phyloP scores from a whole-genome alignment of 2,888 invertebrate genomes.

The Amiota minor region DNA sequence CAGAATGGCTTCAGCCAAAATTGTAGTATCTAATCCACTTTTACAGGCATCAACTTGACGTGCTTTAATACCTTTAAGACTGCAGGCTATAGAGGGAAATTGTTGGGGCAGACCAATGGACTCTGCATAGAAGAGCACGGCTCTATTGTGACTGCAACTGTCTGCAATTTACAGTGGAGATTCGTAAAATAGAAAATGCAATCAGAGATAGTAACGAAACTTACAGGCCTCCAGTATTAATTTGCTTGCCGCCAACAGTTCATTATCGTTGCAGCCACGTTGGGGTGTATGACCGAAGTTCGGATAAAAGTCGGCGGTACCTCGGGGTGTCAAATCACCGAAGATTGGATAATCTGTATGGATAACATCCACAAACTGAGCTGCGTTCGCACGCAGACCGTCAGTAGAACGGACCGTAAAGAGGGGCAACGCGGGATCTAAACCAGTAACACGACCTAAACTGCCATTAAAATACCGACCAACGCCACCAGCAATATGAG shows the following conservation, averaged over 20 bases:
- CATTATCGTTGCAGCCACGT: constrained; percentile 70
- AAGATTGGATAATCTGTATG: constrained; percentile 71
- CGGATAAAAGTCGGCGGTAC: constrained; percentile 71
- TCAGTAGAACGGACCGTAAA: constrained; percentile 64
- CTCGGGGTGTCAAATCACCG: constrained; percentile 69
- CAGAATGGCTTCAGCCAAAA: constrained; percentile 18
- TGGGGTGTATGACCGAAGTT: constrained; percentile 69
- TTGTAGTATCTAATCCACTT: constrained; percentile 2
- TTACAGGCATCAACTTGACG: constrained; percentile 42
- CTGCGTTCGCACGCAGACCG: constrained; percentile 60
- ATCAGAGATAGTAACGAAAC: constrained; percentile 32
- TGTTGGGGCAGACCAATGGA: constrained; percentile 65
- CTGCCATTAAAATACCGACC: constrained; percentile 68
- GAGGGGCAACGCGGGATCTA: constrained; percentile 73
- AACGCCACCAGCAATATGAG: constrained; percentile 69
- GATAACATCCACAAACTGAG: constrained; percentile 70
- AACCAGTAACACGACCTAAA: constrained; percentile 68
- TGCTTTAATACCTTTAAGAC: constrained; percentile 50
- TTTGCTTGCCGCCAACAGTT: constrained; percentile 64
- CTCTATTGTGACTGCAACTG: constrained; percentile 72
- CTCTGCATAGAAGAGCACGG: constrained; percentile 70
- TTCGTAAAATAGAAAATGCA: neutral
- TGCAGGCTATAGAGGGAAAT: constrained; percentile 68
- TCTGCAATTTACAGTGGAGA: constrained; percentile 49
- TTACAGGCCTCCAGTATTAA: constrained; percentile 63